phyloP scores from a whole-genome alignment of 2,797 vertebrate genomes.

The Cyclopterus lumpus region DNA sequence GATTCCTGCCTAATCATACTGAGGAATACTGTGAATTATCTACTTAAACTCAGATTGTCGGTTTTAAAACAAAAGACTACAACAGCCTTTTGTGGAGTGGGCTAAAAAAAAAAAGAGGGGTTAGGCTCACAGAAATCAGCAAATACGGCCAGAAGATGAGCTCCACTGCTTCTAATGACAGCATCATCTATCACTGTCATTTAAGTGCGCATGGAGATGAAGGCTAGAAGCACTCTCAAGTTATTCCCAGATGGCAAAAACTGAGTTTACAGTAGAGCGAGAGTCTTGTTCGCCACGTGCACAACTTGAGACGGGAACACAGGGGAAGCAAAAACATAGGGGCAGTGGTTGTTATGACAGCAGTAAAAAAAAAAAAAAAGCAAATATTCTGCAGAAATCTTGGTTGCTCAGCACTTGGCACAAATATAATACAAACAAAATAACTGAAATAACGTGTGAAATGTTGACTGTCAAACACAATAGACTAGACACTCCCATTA shows the following conservation, averaged over 20 bases:
- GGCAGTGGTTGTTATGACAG: conserved; percentile 17
- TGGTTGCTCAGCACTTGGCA: not conserved
- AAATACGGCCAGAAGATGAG: conserved; percentile 63
- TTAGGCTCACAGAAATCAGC: conserved; percentile 53
- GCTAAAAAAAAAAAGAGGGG: conserved; percentile 24
- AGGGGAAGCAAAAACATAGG: conserved; percentile 26
- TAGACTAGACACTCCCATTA: conserved; percentile 40
- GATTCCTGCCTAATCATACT: not conserved
- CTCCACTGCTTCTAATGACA: conserved; percentile 66
- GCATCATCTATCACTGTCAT: conserved; percentile 71
- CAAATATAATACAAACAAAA: not conserved
- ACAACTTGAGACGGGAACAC: conserved; percentile 25
- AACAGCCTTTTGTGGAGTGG: conserved; percentile 19
- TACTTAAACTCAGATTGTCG: conserved; percentile 1
- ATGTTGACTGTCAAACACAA: conserved; percentile 51
- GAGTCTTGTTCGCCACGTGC: conserved; percentile 36
- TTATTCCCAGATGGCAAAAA: conserved; percentile 41
- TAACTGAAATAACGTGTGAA: conserved; percentile 1
- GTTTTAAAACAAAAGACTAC: conserved; percentile 25
- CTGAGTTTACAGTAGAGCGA: conserved; percentile 35
- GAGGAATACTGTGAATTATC: not conserved
- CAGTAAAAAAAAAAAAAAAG: conserved; percentile 18
- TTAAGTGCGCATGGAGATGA: conserved; percentile 53
- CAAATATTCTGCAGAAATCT: conserved; percentile 12
- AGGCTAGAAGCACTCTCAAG: conserved; percentile 46